Conservation (phyloP, 1,140 invertebrate genomes). For the Drosophila nigromelanica region DNA sequence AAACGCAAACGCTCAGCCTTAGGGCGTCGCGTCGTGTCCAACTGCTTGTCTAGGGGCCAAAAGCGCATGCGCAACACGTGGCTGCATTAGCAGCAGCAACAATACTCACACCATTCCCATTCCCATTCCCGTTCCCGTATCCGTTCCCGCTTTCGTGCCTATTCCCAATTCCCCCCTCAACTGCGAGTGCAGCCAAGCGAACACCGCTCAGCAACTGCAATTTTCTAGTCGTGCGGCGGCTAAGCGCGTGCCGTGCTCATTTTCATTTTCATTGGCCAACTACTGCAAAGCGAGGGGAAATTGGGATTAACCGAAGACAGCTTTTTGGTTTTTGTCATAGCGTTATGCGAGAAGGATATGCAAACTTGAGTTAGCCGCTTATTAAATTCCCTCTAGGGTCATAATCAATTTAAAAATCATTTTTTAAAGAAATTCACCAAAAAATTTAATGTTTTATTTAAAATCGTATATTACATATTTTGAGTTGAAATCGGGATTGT, state of each 20-base stretch:
- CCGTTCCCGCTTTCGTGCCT: conserved; percentile 15
- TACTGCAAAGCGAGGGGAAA: conserved; percentile 3
- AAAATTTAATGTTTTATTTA: no score
- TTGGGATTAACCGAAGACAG: conserved; percentile 12
- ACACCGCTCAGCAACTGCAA: conserved; percentile 57
- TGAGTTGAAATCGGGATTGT: no score
- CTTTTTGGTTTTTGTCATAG: conserved; percentile 16
- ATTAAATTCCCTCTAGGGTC: neutral
- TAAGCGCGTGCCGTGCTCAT: conserved; percentile 76
- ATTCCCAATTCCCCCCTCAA: conserved; percentile 21
- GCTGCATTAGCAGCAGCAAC: conserved; percentile 40
- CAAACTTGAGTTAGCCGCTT: neutral
- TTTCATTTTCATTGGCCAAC: conserved; percentile 73
- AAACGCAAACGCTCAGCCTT: conserved; percentile 70
- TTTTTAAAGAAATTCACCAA: no score
- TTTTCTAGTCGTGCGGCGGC: conserved; percentile 77
- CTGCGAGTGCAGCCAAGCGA: conserved; percentile 68
- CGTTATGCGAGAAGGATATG: neutral
- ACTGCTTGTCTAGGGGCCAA: conserved; percentile 56
- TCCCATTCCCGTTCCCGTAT: neutral
- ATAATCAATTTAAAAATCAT: no score
- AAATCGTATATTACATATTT: no score
- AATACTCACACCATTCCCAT: conserved; percentile 31
- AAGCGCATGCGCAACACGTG: conserved; percentile 81
- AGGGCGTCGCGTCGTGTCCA: conserved; percentile 70